These are phyloP conservation scores for Drosophila ambigua DNA, from an alignment of 1,140 invertebrate species.

Conservation along the genomic window DNA sequence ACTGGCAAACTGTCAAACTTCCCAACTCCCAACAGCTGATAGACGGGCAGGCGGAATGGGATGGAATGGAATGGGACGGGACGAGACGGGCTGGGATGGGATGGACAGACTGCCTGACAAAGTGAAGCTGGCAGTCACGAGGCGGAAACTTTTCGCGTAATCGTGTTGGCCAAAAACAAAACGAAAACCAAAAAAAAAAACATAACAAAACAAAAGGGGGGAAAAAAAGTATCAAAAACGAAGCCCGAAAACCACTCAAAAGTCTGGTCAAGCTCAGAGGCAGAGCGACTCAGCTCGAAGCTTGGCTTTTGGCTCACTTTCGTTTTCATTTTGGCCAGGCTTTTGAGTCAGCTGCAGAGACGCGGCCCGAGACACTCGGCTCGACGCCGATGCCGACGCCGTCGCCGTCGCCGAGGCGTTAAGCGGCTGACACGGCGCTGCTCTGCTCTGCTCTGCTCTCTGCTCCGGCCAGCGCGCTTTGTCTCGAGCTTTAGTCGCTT, in stretches of 20 bases:
- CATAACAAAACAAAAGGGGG: conserved; percentile 18
- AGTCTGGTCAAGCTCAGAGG: conserved; percentile 31
- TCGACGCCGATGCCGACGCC: conserved; percentile 31
- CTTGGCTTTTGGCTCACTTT: conserved; percentile 58
- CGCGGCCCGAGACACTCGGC: conserved; percentile 10
- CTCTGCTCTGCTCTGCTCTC: conserved; percentile 16
- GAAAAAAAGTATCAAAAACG: conserved; percentile 2
- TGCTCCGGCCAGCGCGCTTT: conserved; percentile 61
- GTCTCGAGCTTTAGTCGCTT: conserved; percentile 83
- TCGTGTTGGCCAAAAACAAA: conserved; percentile 31
- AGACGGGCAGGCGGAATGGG: background rate
- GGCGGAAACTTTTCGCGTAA: conserved; percentile 67
- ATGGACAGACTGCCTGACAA: conserved; percentile 39
- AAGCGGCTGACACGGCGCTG: conserved; percentile 34
- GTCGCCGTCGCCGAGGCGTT: conserved; percentile 41
- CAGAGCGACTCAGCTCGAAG: conserved; percentile 32
- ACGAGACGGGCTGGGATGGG: background rate
- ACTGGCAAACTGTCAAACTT: conserved; percentile 39
- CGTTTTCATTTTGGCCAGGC: conserved; percentile 58
- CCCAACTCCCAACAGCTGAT: conserved; percentile 25
- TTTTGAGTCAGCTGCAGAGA: conserved; percentile 16
- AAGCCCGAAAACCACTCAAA: conserved; percentile 32
- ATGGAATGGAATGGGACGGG: no score
- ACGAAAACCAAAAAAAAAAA: conserved; percentile 1
- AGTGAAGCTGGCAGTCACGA: conserved; percentile 55